Conservation (phyloP, 2,888 invertebrate species). For the Eueremaeus valkanovi region DNA sequence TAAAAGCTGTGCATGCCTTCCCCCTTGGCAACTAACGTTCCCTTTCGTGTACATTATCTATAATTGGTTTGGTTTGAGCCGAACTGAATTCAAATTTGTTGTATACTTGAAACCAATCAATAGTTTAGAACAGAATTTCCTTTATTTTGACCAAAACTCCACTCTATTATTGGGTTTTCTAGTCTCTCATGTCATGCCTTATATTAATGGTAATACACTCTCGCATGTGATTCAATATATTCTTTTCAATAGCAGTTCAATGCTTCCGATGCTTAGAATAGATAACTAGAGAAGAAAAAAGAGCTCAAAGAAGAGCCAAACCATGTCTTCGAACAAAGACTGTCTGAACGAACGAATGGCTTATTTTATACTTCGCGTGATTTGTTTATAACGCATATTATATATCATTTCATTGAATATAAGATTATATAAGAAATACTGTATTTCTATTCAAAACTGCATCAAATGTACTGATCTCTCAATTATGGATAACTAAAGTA, state of each 20-base stretch:
- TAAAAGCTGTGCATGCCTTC: too few species aligned
- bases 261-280: background rate
- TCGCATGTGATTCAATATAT: conserved; percentile 3
- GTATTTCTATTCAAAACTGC: too few species aligned
- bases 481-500: too few species aligned
- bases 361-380: conserved; percentile 4
- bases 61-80: background rate
- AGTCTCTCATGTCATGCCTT: background rate
- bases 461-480: too few species aligned
- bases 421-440: too few species aligned
- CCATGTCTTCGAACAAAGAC: background rate
- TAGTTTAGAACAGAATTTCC: background rate
- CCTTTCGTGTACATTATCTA: too few species aligned
- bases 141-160: conserved; percentile 7
- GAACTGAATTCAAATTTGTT: too few species aligned
- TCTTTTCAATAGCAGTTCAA: background rate
- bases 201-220: conserved; percentile 9
- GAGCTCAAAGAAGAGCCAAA: background rate
- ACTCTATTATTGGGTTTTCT: background rate
- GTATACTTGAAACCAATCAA: too few species aligned
- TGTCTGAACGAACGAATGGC: background rate
- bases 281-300: background rate
- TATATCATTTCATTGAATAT: too few species aligned
- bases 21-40: too few species aligned
- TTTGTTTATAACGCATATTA: too few species aligned